These are phyloP conservation scores for Neocloeon triangulifer DNA, from an alignment of 1,140 invertebrate species.

Conservation along the genomic window DNA sequence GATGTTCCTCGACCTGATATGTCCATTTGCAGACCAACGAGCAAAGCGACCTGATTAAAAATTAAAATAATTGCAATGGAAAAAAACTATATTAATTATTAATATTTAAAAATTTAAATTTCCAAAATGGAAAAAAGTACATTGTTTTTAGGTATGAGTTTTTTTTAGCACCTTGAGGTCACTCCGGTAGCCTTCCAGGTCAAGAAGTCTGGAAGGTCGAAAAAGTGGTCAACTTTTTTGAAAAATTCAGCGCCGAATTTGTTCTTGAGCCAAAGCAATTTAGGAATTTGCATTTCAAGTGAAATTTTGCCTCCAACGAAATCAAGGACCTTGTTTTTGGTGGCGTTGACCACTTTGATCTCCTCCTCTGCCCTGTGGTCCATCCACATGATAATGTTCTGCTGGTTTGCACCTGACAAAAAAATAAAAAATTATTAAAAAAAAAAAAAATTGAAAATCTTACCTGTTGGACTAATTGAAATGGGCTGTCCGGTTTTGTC, in stretches of 20 bases:
- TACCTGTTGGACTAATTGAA: conserved; percentile 47
- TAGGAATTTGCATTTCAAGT: conserved; percentile 87
- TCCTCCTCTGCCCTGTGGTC: conserved; percentile 74
- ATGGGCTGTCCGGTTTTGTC: conserved; percentile 44
- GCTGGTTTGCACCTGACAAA: conserved; percentile 29
- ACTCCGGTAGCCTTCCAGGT: conserved; percentile 75
- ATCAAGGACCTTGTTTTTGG: conserved; percentile 48
- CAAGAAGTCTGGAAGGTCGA: conserved; percentile 85
- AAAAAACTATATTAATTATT: too few species aligned
- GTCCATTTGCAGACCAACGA: conserved; percentile 90
- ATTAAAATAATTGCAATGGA: conserved; percentile 5
- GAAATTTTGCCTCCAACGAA: conserved; percentile 83
- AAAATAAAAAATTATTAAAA: background rate
- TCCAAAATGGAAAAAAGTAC: conserved; percentile 1
- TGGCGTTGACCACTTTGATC: conserved; percentile 59
- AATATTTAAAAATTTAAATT: conserved; percentile 1
- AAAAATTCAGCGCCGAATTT: conserved; percentile 43
- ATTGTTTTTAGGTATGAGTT: background rate
- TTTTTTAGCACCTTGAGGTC: conserved; percentile 29
- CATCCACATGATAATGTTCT: conserved; percentile 93
- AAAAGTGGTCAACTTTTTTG: conserved; percentile 44
- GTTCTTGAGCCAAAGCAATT: conserved; percentile 83
- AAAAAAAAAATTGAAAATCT: background rate
- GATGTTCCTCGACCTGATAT: conserved; percentile 36
- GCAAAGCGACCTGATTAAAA: conserved; percentile 52